These are phyloP conservation scores for Andricus grossulariae DNA, from an alignment of 1,140 invertebrate species.

Conservation along the genomic window DNA sequence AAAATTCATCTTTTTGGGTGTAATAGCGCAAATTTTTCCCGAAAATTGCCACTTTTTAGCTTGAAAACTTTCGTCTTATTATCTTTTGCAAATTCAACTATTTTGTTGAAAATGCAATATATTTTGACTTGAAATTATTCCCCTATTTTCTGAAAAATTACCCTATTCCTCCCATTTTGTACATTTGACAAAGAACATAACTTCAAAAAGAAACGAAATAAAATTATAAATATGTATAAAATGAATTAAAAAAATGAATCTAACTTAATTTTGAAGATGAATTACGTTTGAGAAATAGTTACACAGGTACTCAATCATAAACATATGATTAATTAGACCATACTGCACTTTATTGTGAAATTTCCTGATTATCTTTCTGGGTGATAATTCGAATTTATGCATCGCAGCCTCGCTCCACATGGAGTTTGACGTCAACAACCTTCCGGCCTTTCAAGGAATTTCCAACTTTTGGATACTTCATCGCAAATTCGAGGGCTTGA, in stretches of 20 bases:
- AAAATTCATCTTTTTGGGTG: too few relatives aligned
- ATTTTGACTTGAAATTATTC: too few relatives aligned
- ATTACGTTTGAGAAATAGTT: conserved; percentile 32
- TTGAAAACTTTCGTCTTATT: too few relatives aligned
- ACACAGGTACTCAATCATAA: neutral
- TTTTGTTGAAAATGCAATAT: too few relatives aligned
- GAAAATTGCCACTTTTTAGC: too few relatives aligned
- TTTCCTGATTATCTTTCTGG: conserved; percentile 40
- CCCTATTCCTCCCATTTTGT: too few relatives aligned
- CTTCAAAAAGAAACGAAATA: too few relatives aligned
- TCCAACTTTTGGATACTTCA: conserved; percentile 60
- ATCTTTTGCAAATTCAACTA: too few relatives aligned
- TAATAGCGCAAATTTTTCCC: too few relatives aligned
- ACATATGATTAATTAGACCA: conserved; percentile 30
- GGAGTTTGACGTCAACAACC: conserved; percentile 52
- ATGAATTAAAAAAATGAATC: conserved; percentile 33
- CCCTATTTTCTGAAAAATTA: too few relatives aligned
- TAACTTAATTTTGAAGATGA: conserved; percentile 27
- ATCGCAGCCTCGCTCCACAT: conserved; percentile 55
- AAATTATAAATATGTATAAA: conserved; percentile 2
- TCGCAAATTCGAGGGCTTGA: conserved; percentile 76
- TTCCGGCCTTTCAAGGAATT: conserved; percentile 44
- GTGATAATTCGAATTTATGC: conserved; percentile 53
- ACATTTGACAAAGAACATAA: too few relatives aligned
- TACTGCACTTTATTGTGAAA: conserved; percentile 32